Percentiles rank a stretch among this genome's conserved stretches.
Evolutionary conservation across 2,113 vertebrate species (phyloP).

Genomic region (Rhinopomastus cyanomelas): DNA sequence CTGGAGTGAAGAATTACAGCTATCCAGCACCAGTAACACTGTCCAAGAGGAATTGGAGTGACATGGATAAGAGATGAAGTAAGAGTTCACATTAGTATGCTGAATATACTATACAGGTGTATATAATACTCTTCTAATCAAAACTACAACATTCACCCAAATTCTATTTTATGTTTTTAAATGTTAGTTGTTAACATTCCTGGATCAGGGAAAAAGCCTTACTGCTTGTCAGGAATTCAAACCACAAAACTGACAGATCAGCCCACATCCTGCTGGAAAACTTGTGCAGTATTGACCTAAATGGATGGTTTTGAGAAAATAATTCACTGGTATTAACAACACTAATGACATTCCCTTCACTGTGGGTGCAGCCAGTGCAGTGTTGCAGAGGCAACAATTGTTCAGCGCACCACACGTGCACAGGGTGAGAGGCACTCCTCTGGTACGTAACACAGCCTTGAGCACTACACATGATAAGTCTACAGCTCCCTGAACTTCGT

Average conservation of each 20-base stretch:
- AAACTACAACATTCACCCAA: background rate
- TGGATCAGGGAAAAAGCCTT: background rate
- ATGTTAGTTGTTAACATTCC: background rate
- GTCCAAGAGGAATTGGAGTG: background rate
- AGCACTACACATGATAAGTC: accelerated
- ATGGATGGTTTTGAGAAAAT: background rate
- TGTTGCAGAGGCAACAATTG: background rate
- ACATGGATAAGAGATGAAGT: background rate
- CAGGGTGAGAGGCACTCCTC: background rate
- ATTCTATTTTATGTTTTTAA: background rate
- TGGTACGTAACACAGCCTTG: background rate
- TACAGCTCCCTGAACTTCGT: background rate
- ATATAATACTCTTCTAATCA: background rate
- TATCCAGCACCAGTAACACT: background rate
- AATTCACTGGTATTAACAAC: background rate
- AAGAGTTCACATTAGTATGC: background rate
- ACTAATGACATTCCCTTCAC: background rate
- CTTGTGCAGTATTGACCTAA: background rate
- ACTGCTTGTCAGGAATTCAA: background rate
- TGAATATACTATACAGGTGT: too few species aligned
- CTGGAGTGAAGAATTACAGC: background rate
- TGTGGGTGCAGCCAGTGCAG: background rate
- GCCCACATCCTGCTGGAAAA: background rate
- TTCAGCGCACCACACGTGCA: background rate
- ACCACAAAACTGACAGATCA: background rate